Base-by-base conservation (phyloP, 2,113 vertebrate genomes). In the Eurypyga helias region DNA sequence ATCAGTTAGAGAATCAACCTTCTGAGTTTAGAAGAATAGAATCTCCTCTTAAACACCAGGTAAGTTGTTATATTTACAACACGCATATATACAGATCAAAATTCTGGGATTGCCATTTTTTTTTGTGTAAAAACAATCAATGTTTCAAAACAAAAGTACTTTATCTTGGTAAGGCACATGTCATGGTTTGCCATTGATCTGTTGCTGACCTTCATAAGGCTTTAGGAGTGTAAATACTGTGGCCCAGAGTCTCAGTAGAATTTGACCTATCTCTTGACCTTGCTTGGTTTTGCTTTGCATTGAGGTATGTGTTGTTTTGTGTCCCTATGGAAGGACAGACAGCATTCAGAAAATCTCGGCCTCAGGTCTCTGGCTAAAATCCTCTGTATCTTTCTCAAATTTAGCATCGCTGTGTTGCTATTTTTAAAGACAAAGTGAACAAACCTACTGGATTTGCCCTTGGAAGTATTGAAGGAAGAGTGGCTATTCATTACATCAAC, bases 391-490 rank as follows among this genome's bases (percentile, higher is more conserved):
- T 89, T 83, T 77, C 36, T 79, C 17, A 62, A 95, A 66, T 85
- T 19, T 77, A 99, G 99, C 99, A 99, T 94, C 99, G 99, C n/a
- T 99, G 99, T 95, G 99, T 99, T 64, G 99, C 99, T 84, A 99
- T 99, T 97, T 99, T 99, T 97, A 99, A 99, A 98, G 99, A 99
- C 98, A 99, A 99, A 96, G 99, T 99, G 97, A 99, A 99, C 97
- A 99, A 99, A 93, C 99, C 99, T 3, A 99, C 99, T 19, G 99
- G 99, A 31, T 99, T 99, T 98, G 99, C 99, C 33, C 98, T 99
- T 96, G 99, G 99, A 79, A 99, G 99, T 85, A 99, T 99, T 24
- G 99, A 99, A 97, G 99, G 99, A 29, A 97, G 99, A 97, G 99
- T 99, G 80, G 99, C 99, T 64, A 99, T 99, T 96, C 99, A 99